A percentile compares a stretch with the other conserved stretches of the same genome.
Evolutionary conservation across 2,888 invertebrate species (phyloP).

Genomic region (Hololepta plana): DNA sequence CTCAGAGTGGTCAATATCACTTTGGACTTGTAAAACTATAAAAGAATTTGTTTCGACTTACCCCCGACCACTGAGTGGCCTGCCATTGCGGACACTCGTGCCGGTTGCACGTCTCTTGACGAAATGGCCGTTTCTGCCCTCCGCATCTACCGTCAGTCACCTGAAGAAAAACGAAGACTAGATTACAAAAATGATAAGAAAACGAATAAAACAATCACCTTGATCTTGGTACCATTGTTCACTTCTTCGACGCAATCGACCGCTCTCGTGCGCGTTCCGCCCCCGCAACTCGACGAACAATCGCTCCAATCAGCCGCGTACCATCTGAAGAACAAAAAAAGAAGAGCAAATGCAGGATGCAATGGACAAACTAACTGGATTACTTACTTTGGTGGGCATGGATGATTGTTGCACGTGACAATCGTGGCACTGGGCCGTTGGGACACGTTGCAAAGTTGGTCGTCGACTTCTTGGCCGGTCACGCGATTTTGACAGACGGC

Average conservation of each 20-base stretch:
- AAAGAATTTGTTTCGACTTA: slow-evolving; percentile 43
- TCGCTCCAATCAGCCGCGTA: slow-evolving; percentile 74
- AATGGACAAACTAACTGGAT: slow-evolving; percentile 5
- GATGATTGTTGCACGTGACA: slow-evolving; percentile 69
- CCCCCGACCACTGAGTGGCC: slow-evolving; percentile 76
- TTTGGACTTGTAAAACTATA: background rate
- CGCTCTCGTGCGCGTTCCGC: slow-evolving; percentile 60
- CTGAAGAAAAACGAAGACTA: slow-evolving; percentile 25
- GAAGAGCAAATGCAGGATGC: background rate
- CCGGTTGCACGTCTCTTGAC: slow-evolving; percentile 69
- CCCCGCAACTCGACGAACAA: slow-evolving; percentile 76
- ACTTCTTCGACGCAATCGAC: slow-evolving; percentile 74
- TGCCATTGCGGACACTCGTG: slow-evolving; percentile 81
- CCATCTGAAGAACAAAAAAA: slow-evolving; percentile 44
- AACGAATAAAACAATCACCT: no score
- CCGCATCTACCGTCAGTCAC: slow-evolving; percentile 63
- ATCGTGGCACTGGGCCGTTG: slow-evolving; percentile 63
- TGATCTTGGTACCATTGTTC: slow-evolving; percentile 60
- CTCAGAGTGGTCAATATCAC: background rate
- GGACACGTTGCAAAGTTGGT: slow-evolving; percentile 62
- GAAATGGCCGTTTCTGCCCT: slow-evolving; percentile 55
- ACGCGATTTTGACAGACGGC: slow-evolving; percentile 65
- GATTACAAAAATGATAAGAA: slow-evolving; percentile 1
- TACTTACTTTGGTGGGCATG: slow-evolving; percentile 75
- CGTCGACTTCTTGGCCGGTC: slow-evolving; percentile 61